Percentiles rank a stretch among this genome's conserved stretches.
phyloP scores from a whole-genome alignment of 2,888 invertebrate species.

The Phytoseiulus persimilis region DNA sequence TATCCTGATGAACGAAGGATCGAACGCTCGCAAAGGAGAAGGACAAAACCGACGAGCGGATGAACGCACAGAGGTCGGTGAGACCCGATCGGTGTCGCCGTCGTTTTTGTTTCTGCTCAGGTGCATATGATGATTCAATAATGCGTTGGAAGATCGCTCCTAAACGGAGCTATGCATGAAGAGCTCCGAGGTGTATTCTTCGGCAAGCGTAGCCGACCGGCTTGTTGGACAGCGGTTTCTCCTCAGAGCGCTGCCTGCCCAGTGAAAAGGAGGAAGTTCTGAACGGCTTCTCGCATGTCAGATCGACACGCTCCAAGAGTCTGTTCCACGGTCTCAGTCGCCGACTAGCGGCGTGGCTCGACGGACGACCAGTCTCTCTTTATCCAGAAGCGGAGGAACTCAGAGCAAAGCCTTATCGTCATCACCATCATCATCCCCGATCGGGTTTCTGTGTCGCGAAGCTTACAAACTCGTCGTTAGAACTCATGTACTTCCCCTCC shows the following conservation, averaged over 20 bases:
- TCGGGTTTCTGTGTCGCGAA: neutral
- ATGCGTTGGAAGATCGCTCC: neutral
- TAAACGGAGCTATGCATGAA: neutral
- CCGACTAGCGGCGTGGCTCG: neutral
- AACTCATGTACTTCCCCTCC: neutral
- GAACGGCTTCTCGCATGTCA: neutral
- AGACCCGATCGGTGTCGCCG: too few species aligned
- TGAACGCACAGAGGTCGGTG: neutral
- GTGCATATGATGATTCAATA: neutral
- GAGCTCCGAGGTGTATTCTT: neutral
- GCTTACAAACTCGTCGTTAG: neutral
- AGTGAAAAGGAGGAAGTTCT: neutral
- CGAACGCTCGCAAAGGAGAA: too few species aligned
- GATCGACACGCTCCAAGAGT: neutral
- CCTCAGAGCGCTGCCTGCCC: neutral
- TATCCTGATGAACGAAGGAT: too few species aligned
- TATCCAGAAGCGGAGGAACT: neutral
- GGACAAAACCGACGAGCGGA: too few species aligned
- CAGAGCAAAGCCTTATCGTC: neutral
- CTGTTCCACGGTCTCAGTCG: conserved; percentile 5
- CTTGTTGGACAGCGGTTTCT: neutral
- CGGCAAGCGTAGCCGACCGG: neutral
- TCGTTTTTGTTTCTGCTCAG: neutral
- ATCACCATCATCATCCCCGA: neutral
- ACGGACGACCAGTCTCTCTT: neutral